These are phyloP conservation scores for Lymantria dispar DNA, from an alignment of 2,888 invertebrate genomes.

Conservation along the genomic window DNA sequence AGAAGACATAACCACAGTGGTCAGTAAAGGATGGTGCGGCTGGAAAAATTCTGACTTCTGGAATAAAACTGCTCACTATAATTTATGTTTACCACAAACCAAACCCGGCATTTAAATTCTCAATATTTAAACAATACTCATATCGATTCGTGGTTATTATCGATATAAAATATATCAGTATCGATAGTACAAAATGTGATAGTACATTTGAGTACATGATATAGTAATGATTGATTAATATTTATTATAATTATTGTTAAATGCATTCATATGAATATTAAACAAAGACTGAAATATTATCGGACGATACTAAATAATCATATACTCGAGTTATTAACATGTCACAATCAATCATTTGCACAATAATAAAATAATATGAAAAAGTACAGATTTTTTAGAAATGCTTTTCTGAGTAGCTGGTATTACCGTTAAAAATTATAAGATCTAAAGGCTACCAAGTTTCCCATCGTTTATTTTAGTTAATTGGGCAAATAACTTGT, in stretches of 20 bases:
- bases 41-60: slow-evolving; percentile 98
- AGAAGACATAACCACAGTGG: slow-evolving; percentile 89
- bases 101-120: slow-evolving; percentile 56
- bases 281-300: background rate
- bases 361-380: too few species aligned
- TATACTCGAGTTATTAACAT: too few species aligned
- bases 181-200: background rate
- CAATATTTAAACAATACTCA: background rate
- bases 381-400: too few species aligned
- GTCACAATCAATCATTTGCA: too few species aligned
- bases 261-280: background rate
- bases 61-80: slow-evolving; percentile 97
- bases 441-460: too few species aligned
- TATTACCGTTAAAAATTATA: too few species aligned
- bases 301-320: background rate
- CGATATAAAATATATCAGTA: background rate
- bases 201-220: background rate
- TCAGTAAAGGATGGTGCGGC: slow-evolving; percentile 96
- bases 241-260: background rate
- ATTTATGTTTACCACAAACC: slow-evolving; percentile 94
- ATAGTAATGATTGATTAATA: background rate
- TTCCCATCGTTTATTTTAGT: too few species aligned
- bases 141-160: background rate
- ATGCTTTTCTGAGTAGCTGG: too few species aligned
- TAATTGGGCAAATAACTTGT: too few species aligned